Percentiles rank a stretch among this genome's conserved stretches.
Evolutionary conservation across 2,113 vertebrate species (phyloP).

Genomic region (Sphaerodactylus townsendi): DNA sequence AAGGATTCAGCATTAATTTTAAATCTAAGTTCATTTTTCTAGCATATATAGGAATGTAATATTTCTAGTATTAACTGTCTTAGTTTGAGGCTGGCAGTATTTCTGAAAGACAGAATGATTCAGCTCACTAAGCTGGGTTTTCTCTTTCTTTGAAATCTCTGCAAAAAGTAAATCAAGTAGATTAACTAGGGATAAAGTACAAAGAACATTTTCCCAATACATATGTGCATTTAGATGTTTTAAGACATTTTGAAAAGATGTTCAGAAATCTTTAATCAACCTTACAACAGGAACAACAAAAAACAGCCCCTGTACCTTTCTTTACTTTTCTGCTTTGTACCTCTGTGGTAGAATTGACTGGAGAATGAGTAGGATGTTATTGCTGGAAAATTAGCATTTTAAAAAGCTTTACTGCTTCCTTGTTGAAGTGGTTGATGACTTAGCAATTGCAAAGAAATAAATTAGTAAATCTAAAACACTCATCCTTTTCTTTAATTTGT

Average conservation of each 20-base stretch:
- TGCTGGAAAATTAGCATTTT: rapidly evolving
- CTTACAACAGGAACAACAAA: neutral
- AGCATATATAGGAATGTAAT: constrained; percentile 9
- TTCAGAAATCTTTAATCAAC: neutral
- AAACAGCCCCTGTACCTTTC: neutral
- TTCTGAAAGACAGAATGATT: constrained; percentile 5
- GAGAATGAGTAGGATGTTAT: neutral
- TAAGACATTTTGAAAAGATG: neutral
- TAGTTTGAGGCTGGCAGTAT: constrained; percentile 8
- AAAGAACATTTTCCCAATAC: neutral
- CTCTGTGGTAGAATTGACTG: constrained; percentile 1
- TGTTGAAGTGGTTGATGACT: neutral
- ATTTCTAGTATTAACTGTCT: neutral
- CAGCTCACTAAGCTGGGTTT: neutral
- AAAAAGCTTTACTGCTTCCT: neutral
- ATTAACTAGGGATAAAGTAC: neutral
- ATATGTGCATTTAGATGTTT: neutral
- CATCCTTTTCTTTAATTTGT: neutral
- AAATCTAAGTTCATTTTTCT: constrained; percentile 20
- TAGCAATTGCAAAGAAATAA: rapidly evolving
- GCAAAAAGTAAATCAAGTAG: constrained; percentile 10
- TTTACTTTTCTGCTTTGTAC: neutral
- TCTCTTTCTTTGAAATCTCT: constrained; percentile 5
- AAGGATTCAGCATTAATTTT: constrained; percentile 34
- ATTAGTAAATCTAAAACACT: neutral